Conservation (phyloP, 2,888 invertebrate species). For the Aleiodes leptofemur region DNA sequence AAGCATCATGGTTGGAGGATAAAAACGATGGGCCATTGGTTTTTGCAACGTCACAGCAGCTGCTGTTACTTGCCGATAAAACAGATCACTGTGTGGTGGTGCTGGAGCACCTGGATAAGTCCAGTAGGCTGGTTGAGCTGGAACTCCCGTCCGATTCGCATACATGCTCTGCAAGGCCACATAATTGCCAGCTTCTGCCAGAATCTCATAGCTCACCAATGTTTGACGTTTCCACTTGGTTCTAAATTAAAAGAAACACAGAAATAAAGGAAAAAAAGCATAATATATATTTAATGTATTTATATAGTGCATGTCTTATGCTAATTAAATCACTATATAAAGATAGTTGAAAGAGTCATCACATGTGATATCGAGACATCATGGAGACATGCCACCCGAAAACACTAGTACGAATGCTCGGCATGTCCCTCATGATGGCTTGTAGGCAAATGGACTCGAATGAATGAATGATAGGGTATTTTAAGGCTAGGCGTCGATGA, state of each 20-base stretch:
- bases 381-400: slow-evolving; percentile 56
- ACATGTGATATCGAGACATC: slow-evolving; percentile 55
- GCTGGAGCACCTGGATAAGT: slow-evolving; percentile 78
- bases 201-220: slow-evolving; percentile 95
- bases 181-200: slow-evolving; percentile 98
- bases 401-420: slow-evolving; percentile 48
- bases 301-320: neutral
- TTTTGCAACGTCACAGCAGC: slow-evolving; percentile 88
- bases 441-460: slow-evolving; percentile 7
- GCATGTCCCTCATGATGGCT: neutral
- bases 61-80: slow-evolving; percentile 88
- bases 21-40: slow-evolving; percentile 84
- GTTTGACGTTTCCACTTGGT: slow-evolving; percentile 99
- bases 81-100: slow-evolving; percentile 82
- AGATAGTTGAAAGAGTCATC: neutral
- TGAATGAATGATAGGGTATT: slow-evolving; percentile 41
- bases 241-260: slow-evolving; percentile 76
- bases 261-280: slow-evolving; percentile 22
- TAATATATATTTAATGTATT: neutral
- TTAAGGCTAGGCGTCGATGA: slow-evolving; percentile 31
- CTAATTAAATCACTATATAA: neutral
- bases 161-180: slow-evolving; percentile 98
- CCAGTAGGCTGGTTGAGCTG: slow-evolving; percentile 72
- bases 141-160: slow-evolving; percentile 72
- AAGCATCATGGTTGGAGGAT: slow-evolving; percentile 79